Evolutionary conservation across 2,113 vertebrate genomes (phyloP).

Genomic region (Xiphophorus couchianus): DNA sequence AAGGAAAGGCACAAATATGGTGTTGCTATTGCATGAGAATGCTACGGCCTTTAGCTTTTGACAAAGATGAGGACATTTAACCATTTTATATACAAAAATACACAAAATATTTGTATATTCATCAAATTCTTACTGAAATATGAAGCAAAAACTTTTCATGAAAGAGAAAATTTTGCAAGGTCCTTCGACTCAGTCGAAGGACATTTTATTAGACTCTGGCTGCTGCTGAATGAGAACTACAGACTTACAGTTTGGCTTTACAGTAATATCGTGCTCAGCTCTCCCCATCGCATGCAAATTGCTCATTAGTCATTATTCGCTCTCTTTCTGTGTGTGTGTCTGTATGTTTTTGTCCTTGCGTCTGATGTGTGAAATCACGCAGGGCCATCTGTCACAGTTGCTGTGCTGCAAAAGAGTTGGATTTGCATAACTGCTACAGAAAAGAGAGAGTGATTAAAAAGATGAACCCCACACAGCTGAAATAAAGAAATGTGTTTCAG

Average conservation of each 20-base stretch:
- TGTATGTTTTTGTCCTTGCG: background rate
- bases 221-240: background rate
- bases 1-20: slow-evolving; percentile 39
- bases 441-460: background rate
- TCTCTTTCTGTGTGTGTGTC: background rate
- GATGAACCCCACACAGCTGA: background rate
- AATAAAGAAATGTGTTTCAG: background rate
- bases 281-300: slow-evolving; percentile 2
- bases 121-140: background rate
- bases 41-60: background rate
- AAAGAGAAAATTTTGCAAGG: background rate
- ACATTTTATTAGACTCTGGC: background rate
- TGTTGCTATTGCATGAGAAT: background rate
- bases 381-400: slow-evolving; percentile 62
- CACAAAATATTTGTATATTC: too few relatives aligned
- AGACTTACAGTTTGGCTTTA: background rate
- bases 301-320: slow-evolving; percentile 15
- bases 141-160: background rate
- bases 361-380: slow-evolving; percentile 60
- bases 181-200: background rate
- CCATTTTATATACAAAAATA: background rate
- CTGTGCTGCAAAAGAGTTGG: slow-evolving; percentile 26
- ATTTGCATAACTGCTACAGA: slow-evolving; percentile 9
- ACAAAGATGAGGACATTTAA: too few relatives aligned
- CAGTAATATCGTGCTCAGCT: background rate